A percentile compares a stretch with the other conserved stretches of the same genome.
phyloP scores from a whole-genome alignment of 2,113 vertebrate genomes.

The Lates calcarifer region DNA sequence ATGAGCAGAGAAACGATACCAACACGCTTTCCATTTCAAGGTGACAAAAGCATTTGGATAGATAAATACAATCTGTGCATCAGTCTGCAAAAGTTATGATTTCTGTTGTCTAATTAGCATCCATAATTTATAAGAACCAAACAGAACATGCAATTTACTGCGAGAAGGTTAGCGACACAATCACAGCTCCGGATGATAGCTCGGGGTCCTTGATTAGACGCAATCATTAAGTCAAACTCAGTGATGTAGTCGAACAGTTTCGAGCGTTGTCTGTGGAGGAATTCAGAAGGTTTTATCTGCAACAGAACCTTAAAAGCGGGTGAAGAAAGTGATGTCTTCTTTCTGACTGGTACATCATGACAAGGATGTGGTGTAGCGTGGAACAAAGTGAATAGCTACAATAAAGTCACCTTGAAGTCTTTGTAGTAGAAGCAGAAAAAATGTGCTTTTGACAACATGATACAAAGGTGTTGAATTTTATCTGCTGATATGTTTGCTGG shows the following conservation, averaged over 20 bases:
- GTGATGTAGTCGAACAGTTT: constrained; percentile 28
- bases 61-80: background rate
- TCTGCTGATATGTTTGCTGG: background rate
- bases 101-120: constrained; percentile 43
- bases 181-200: constrained; percentile 45
- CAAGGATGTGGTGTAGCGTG: background rate
- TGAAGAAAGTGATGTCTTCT: background rate
- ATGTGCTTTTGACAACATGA: background rate
- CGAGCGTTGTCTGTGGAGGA: constrained; percentile 8
- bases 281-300: constrained; percentile 1
- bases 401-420: background rate
- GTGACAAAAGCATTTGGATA: constrained; percentile 22
- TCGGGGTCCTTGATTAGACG: constrained; percentile 52
- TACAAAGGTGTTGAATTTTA: background rate
- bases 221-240: constrained; percentile 52
- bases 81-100: background rate
- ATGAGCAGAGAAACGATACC: background rate
- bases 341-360: background rate
- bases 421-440: background rate
- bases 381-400: background rate
- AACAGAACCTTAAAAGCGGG: constrained; percentile 13
- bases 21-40: constrained; percentile 4
- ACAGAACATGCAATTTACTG: constrained; percentile 10
- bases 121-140: constrained; percentile 43
- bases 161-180: constrained; percentile 45